Base-by-base conservation (phyloP, 2,113 vertebrate genomes). In the Collichthys lucidus region DNA sequence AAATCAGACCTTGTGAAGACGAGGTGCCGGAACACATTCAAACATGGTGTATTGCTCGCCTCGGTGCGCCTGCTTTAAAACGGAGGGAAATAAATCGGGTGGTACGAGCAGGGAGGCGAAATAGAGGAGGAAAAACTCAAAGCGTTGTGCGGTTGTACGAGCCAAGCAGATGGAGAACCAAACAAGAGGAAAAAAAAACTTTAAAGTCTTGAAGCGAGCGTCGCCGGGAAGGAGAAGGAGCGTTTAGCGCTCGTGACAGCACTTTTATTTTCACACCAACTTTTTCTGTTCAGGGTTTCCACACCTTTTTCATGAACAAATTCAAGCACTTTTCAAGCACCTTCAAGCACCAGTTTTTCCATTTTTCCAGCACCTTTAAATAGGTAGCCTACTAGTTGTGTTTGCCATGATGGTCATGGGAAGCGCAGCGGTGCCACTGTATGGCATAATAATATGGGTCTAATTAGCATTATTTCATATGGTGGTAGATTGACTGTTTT, bases 1-100 rank as follows among this genome's bases (percentile, higher is more conserved):
- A 91, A 92, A 92, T 93, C 89, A 91, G 71, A 69, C 76, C 70
- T 2, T 69, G 82, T 86, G 90, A 91, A 90, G 83, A 90, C 47
- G 16, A 75, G 79, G 82, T 83, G 91, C 89, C 90, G 77, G 80
- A 88, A 90, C 75, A 79, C 82, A 89, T 86, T 89, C 83, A 84
- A 83, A 90, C 80, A 65, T 2, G 71, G 40, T 17, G 74, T 22
- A 65, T n/a, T 50, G 53, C 81, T 82, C 44, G 52, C 75, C 66
- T 76, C 59, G 75, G 79, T 29, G 75, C 11, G 71, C 40, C 64
- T 40, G 79, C 79, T 81, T 81, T 64, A 83, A 84, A 78, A 82
- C 78, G 24, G 67, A 74, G 85, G 15, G 19, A 35, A 50, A 68
- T 56, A 75, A 81, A 69, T 71, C 10, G 8, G 7, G 11, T 61